Evolutionary conservation across 2,797 vertebrate species (phyloP).

Genomic region (Coilia nasus): DNA sequence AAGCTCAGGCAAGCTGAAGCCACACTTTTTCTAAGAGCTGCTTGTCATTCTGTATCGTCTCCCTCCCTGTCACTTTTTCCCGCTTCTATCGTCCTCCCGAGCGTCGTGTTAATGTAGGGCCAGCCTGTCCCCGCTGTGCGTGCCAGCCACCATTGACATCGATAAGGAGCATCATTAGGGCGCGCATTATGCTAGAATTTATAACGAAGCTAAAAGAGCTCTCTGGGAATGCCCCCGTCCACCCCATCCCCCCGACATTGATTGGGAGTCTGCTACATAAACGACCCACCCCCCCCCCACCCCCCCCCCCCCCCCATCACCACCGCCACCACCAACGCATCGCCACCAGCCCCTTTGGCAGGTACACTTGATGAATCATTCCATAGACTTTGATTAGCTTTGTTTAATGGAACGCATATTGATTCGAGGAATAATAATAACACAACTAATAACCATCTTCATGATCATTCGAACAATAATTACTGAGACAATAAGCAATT

Average conservation of each 20-base stretch:
- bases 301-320: neutral
- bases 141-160: constrained; percentile 36
- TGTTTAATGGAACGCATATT: neutral
- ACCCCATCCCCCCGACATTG: neutral
- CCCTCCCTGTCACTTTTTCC: neutral
- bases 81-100: constrained; percentile 34
- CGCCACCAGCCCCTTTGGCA: neutral
- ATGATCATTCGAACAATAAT: neutral
- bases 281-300: neutral
- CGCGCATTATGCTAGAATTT: constrained; percentile 62
- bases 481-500: neutral
- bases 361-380: neutral
- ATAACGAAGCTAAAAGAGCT: constrained; percentile 54
- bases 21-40: constrained; percentile 60
- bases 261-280: neutral
- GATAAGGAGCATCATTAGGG: constrained; percentile 59
- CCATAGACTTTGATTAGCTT: neutral
- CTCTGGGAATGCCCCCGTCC: constrained; percentile 47
- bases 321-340: neutral
- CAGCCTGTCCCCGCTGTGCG: constrained; percentile 36
- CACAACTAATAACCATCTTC: neutral
- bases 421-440: neutral
- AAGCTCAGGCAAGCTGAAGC: constrained; percentile 62
- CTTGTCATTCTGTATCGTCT: constrained; percentile 45
- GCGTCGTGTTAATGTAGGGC: constrained; percentile 49